Evolutionary conservation across 2,113 vertebrate genomes (phyloP).

Genomic region (Burhinus bistriatus): DNA sequence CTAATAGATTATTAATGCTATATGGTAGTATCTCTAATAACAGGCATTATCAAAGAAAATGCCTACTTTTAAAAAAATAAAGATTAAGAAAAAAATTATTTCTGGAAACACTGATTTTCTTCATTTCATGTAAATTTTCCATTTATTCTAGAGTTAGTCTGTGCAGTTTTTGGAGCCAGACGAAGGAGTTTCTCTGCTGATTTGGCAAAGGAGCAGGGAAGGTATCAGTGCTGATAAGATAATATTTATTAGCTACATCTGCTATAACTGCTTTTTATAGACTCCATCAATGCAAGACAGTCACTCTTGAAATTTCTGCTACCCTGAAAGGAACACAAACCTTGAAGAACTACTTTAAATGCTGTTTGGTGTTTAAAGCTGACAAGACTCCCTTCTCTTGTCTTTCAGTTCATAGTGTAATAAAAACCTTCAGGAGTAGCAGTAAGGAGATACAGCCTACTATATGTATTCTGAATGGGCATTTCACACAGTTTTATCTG

Average conservation of each 20-base stretch:
- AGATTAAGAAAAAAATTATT: background rate
- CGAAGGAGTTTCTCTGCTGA: background rate
- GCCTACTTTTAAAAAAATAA: background rate
- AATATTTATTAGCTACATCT: slow-evolving; percentile 19
- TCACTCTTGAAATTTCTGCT: background rate
- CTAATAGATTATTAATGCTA: background rate
- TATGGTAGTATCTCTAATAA: background rate
- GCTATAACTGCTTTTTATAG: slow-evolving; percentile 7
- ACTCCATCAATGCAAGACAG: background rate
- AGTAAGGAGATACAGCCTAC: background rate
- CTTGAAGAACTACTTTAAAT: background rate
- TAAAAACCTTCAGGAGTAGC: background rate
- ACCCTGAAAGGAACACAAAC: background rate
- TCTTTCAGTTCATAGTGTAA: background rate
- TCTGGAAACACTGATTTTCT: background rate
- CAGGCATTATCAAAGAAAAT: background rate
- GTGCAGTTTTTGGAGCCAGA: background rate
- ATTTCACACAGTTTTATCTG: background rate
- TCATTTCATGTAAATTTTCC: background rate
- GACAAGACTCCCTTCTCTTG: background rate
- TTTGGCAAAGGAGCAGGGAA: background rate
- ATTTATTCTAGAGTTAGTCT: background rate
- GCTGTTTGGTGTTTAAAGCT: background rate
- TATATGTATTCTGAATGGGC: background rate
- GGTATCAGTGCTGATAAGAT: background rate